Conservation (phyloP, 2,888 invertebrate species). For the Macaria notata region DNA sequence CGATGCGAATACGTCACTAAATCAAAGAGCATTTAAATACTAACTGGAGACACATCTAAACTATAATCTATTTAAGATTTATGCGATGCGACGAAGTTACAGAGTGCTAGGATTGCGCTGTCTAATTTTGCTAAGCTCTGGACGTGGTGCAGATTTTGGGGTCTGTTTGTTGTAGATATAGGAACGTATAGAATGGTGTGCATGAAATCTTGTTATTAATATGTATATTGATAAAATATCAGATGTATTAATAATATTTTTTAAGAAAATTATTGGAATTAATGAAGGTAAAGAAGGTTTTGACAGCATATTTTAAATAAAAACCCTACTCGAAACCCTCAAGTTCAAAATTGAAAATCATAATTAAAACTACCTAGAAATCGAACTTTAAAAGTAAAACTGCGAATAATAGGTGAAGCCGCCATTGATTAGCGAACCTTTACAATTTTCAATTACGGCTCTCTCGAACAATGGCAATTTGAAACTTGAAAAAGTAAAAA, state of each 20-base stretch:
- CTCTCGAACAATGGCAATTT: conserved; percentile 71
- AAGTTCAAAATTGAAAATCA: neutral
- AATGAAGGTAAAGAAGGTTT: too few relatives aligned
- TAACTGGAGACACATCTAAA: conserved; percentile 29
- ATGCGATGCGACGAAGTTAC: conserved; percentile 16
- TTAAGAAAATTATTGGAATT: too few relatives aligned
- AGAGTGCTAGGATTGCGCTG: conserved; percentile 16
- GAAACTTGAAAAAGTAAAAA: conserved; percentile 66
- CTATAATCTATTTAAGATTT: conserved; percentile 29
- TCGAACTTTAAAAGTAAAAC: conserved; percentile 21
- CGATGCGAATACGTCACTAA: conserved; percentile 28
- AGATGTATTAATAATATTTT: too few relatives aligned
- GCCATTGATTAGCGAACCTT: conserved; percentile 52
- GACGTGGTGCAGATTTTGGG: neutral
- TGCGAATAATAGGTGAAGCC: conserved; percentile 25
- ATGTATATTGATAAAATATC: too few relatives aligned
- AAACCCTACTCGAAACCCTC: too few relatives aligned
- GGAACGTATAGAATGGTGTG: neutral
- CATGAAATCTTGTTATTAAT: too few relatives aligned
- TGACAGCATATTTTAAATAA: too few relatives aligned
- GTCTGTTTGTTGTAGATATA: neutral
- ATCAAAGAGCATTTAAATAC: conserved; percentile 38
- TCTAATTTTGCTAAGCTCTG: conserved; percentile 13
- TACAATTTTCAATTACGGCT: conserved; percentile 65
- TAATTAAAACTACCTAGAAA: conserved; percentile 26